Conservation (phyloP, 2,888 invertebrate species). For the Aspidiotus destructor region DNA sequence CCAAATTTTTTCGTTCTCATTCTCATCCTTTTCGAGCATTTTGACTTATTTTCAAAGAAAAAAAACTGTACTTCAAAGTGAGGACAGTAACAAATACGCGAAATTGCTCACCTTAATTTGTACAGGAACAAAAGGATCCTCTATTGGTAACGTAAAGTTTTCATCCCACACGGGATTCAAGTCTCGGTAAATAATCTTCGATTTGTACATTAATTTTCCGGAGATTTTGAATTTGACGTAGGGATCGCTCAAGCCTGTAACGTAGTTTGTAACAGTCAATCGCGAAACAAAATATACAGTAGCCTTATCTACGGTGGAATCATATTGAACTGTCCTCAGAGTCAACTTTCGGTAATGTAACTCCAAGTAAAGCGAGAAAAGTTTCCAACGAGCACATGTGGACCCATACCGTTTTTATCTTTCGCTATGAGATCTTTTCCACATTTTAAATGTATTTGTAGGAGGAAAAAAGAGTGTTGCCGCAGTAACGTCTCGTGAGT, state of each 20-base stretch:
- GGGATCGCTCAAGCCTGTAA: conserved; percentile 87
- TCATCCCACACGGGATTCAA: conserved; percentile 99
- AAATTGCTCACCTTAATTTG: conserved; percentile 60
- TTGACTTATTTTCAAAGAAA: no score
- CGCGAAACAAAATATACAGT: no score
- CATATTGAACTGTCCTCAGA: no score
- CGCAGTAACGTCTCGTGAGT: conserved; percentile 61
- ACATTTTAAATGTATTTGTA: conserved; percentile 76
- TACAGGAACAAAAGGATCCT: conserved; percentile 78
- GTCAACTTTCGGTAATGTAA: no score
- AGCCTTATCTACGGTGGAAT: no score
- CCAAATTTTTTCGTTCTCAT: no score
- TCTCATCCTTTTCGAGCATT: no score
- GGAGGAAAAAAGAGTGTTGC: conserved; percentile 83
- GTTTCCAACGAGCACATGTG: not conserved
- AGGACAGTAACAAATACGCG: no score
- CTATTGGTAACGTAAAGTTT: conserved; percentile 80
- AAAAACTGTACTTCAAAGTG: no score
- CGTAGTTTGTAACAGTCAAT: no score
- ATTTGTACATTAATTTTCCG: conserved; percentile 81
- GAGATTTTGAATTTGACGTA: conserved; percentile 92
- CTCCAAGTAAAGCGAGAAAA: no score
- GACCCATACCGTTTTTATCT: conserved; percentile 75
- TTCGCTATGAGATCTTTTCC: conserved; percentile 83
- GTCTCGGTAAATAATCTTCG: conserved; percentile 84